Evolutionary conservation across 2,888 invertebrate genomes (phyloP).

Genomic region (Aphidius colemani): DNA sequence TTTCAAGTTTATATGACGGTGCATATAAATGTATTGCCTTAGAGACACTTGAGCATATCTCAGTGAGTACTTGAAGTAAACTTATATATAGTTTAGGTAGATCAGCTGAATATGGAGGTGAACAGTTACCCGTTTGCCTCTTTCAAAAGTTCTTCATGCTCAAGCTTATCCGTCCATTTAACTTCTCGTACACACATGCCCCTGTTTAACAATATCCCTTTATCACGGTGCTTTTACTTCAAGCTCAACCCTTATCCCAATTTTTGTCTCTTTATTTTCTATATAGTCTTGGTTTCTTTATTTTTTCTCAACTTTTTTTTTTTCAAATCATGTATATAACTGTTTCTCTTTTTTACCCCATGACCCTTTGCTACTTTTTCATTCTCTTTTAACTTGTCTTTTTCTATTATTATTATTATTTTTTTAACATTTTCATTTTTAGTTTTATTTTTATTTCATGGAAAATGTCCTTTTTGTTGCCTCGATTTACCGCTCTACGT

Average conservation of each 20-base stretch:
- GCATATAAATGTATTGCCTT: no score
- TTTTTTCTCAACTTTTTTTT: slow-evolving; percentile 27
- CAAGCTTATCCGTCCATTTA: slow-evolving; percentile 52
- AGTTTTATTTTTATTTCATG: slow-evolving; percentile 2
- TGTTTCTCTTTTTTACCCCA: slow-evolving; percentile 8
- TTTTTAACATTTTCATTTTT: slow-evolving; percentile 19
- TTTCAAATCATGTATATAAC: slow-evolving; percentile 23
- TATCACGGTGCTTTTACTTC: slow-evolving; percentile 40
- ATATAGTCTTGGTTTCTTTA: background rate
- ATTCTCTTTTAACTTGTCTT: slow-evolving; percentile 5
- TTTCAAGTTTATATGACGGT: no score
- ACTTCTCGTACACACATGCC: slow-evolving; percentile 42
- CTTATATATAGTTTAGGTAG: no score
- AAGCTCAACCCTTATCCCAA: slow-evolving; percentile 27
- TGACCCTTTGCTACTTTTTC: slow-evolving; percentile 13
- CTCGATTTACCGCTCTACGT: slow-evolving; percentile 21
- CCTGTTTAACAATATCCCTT: slow-evolving; percentile 46
- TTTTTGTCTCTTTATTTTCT: background rate
- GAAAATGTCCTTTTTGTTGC: slow-evolving; percentile 20
- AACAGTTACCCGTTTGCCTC: slow-evolving; percentile 34
- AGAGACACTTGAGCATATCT: no score
- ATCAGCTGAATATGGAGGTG: background rate
- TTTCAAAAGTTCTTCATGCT: slow-evolving; percentile 43
- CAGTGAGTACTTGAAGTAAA: no score
- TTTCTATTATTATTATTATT: slow-evolving; percentile 18